Evolutionary conservation across 2,797 vertebrate species (phyloP).

Genomic region (Anabacerthia variegaticeps): DNA sequence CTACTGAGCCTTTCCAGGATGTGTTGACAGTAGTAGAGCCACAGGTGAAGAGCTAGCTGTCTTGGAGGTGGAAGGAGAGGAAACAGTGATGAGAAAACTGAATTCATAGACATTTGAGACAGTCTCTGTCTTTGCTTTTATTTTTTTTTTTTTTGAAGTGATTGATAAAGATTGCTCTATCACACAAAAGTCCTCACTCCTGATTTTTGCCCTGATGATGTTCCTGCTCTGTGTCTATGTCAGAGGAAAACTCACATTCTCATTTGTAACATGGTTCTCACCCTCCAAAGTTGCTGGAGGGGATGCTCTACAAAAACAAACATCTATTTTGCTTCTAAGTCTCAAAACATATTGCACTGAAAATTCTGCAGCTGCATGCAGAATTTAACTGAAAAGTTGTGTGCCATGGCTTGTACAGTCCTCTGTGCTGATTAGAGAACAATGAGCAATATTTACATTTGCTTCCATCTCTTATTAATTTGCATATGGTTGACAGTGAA

Average conservation of each 20-base stretch:
- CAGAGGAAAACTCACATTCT: neutral
- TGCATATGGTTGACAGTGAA: neutral
- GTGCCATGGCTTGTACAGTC: neutral
- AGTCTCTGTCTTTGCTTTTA: neutral
- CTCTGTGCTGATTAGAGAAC: neutral
- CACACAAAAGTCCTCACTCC: neutral
- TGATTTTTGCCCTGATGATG: neutral
- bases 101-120: neutral
- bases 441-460: neutral
- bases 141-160: neutral
- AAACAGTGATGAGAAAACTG: neutral
- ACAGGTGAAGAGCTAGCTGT: neutral
- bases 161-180: neutral
- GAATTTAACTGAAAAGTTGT: slow-evolving; percentile 7
- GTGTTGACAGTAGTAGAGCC: neutral
- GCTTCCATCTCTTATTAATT: neutral
- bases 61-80: neutral
- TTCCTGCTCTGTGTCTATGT: neutral
- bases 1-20: neutral
- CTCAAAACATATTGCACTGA: neutral
- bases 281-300: neutral
- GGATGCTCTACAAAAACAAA: neutral
- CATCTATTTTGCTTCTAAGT: neutral
- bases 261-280: neutral
- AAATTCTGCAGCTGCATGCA: neutral